Evolutionary conservation across 2,888 invertebrate genomes (phyloP), one percentile per base, ranked within the genome.

Genomic region (Drosophila demipolita): DNA sequence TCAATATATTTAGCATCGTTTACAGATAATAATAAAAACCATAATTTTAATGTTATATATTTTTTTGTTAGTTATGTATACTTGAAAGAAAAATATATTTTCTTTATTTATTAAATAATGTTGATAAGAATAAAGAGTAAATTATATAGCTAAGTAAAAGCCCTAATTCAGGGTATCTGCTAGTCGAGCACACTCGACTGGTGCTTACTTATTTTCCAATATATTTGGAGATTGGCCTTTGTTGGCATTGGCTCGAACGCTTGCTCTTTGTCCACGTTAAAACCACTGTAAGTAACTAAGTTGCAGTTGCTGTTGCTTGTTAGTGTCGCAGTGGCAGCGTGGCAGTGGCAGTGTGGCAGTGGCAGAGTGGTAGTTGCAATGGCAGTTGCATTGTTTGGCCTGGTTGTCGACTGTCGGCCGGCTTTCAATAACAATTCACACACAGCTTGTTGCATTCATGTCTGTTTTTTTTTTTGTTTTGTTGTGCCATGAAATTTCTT

Each of bases 241-340:
- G 89, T 90, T 90, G 73, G 66, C 66, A 66, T 75, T 74, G 71
- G 67, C 70, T 73, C 26, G 55, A 66, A 59, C 52, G 48, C 69
- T 29, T 65, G 68, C 71, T 58, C 72, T 71, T 83, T 88, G 80
- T 73, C 50, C 75, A 64, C 73, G 68, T 77, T 75, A 80, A 77
- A 90, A 78, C 90, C 85, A 73, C 89, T 86, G 84, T 72, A 72
- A 83, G 88, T 83, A 86, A 83, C 84, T 83, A 74, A 88, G 80
- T 83, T 88, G 89, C 77, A 76, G 68, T 66, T 53, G 59, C 69
- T 59, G 63, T 58, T 64, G 65, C 52, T 48, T 66, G 52, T n/a
- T 54, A 26, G n/a, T 59, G 11, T 15, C 50, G 29, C 26, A 53
- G 40, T 20, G 8, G 23, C 52, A 42, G 50, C 15, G 8, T n/a